Percentiles rank a stretch among this genome's conserved stretches.
phyloP scores from a whole-genome alignment of 2,888 invertebrate genomes.

The Brachyopa scutellaris region DNA sequence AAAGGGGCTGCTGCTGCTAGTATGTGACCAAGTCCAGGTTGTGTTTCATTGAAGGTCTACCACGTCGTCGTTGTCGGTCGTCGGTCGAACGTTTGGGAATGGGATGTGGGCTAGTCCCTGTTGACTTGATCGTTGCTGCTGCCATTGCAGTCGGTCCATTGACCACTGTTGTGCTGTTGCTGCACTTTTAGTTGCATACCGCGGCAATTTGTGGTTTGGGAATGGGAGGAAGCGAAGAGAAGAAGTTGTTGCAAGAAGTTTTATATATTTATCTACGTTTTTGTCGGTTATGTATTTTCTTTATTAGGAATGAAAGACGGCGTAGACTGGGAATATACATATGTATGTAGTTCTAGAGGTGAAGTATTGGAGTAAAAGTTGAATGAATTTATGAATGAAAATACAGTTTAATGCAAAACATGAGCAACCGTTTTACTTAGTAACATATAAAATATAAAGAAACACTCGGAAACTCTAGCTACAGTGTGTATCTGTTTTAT shows the following conservation, averaged over 20 bases:
- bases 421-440: too few species aligned
- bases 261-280: constrained; percentile 55
- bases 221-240: neutral
- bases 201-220: constrained; percentile 22
- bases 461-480: too few species aligned
- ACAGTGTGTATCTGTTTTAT: too few species aligned
- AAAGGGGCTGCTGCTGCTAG: neutral
- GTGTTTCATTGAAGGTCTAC: constrained; percentile 42
- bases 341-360: neutral
- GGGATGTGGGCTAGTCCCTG: constrained; percentile 44
- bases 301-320: constrained; percentile 25
- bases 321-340: constrained; percentile 19
- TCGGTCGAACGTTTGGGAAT: neutral
- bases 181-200: constrained; percentile 48
- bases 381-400: constrained; percentile 60
- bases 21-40: constrained; percentile 36
- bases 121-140: neutral
- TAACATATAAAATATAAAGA: too few species aligned
- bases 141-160: constrained; percentile 35
- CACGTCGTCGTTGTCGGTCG: neutral
- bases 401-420: too few species aligned
- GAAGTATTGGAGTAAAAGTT: constrained; percentile 36
- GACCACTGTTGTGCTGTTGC: constrained; percentile 32
- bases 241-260: neutral
- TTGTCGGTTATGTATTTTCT: constrained; percentile 10